Evolutionary conservation across 2,113 vertebrate species (phyloP), one percentile per base, ranked within the genome.

Genomic region (Plestiodon gilberti): DNA sequence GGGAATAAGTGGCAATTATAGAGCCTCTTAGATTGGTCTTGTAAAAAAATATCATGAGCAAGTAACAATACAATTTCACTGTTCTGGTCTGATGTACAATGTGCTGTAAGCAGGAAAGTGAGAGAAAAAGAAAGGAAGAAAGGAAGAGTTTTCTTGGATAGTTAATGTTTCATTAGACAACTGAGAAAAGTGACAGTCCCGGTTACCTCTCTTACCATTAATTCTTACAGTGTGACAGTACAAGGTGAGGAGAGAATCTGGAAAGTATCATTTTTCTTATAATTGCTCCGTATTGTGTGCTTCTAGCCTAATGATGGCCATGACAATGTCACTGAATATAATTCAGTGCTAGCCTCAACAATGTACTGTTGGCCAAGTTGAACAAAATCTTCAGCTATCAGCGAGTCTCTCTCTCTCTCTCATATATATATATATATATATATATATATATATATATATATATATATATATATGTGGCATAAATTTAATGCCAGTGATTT

Each of bases 1-100:
- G 40, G 59, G 25, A 81, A 84, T 78, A 76, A 57, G 62, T 9
- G 78, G 30, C 78, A 83, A 84, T 84, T 94, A 85, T 1, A 91
- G 9, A 35, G 81, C 74, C 14, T 11, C 64, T 78, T 81, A 88
- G 61, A 78, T 4, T 18, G 5, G 18, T 30, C 5, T 18, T 69
- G 2, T 15, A 23, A 57, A 35, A 67, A 82, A 82, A 61, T 10
- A 18, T 10, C 76, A 43, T 43, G 33, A 5, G 18, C 20, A 76
- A 23, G 35, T 86, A 86, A 74, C 43, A 43, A 48, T 62, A 85
- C 71, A 40, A 11, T 4, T 73, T 84, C 30, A 43, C 35, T 81
- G 22, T 35, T 91, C 69, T 62, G 43, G 85, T 88, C 80, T 43
- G 69, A 55, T 87, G 86, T 84, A 71, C 84, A 78, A 75, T 73